Base-by-base conservation (phyloP, 2,888 invertebrate species). In the Eupithecia exiguata region DNA sequence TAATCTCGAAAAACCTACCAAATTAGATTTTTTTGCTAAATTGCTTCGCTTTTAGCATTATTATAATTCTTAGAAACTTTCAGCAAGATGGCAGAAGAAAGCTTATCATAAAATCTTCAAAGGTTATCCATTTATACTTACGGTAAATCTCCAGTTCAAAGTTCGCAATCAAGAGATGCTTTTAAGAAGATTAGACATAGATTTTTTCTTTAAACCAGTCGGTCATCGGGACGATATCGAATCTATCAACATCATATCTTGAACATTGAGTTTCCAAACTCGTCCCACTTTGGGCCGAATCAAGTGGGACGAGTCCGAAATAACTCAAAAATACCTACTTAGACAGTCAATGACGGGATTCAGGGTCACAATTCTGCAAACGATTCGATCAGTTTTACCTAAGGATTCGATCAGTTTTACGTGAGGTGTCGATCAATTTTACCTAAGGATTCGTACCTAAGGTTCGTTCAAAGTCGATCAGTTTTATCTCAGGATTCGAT, bases 71-170 rank as follows among this genome's bases (percentile, higher is more conserved):
- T 38, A 18, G 63, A 38, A 65, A 65, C n/a, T 38, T 36, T 65
- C n/a, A 5, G n/a, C 58, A 58, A 58, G 25, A 18, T 35, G 5
- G 18, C 63, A n/a, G 38, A 35, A 36, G 10, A n/a, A 10, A n/a
- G 38, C 35, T 62, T 35, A 62, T 62, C 7, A 62, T 38, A 21
- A 25, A 65, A 65, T 18, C 38, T 65, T 65, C 18, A 65, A 65
- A 38, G 38, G 18, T 63, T n/a, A 63, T 63, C 63, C 10, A n/a
- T 21, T 21, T 63, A 63, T 36, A n/a, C 10, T n/a, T 10, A 38
- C 4, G n/a, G 63, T 38, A n/a, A 65, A 65, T 38, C 63, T 38
- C 18, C 35, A 62, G 62, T 38, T 65, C 63, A 65, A 65, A 65
- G 63, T 65, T 65, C n/a, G 63, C 38, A 65, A 65, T 38, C 38